Conservation (phyloP, 30 jellyfish, hydroid and myxozoan species). For the Pelagia noctiluca region DNA sequence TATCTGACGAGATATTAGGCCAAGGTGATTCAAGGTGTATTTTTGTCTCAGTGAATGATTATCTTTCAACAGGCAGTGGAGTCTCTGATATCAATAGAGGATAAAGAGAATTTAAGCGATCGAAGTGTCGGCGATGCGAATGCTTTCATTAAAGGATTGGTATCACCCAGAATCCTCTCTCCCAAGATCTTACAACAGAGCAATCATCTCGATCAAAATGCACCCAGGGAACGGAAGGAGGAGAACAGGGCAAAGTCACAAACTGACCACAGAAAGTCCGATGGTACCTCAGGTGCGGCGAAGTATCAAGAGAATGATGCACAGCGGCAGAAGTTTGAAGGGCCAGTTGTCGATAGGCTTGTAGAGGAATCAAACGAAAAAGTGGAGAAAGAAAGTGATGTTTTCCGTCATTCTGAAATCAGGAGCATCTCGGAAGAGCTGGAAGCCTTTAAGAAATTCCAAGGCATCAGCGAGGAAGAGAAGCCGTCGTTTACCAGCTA, state of each 20-base stretch:
- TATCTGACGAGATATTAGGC: no score
- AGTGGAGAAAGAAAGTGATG: conserved; percentile 14
- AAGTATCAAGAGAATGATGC: no score
- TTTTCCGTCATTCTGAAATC: background rate
- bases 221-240: background rate
- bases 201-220: conserved; percentile 28
- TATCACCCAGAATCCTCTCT: conserved; percentile 70
- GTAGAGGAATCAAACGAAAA: no score
- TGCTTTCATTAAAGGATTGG: conserved; percentile 50
- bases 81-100: conserved; percentile 72
- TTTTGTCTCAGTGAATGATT: no score
- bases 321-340: no score
- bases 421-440: conserved; percentile 62
- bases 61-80: conserved; percentile 82
- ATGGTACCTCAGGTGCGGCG: conserved; percentile 14
- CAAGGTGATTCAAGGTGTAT: no score
- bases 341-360: no score
- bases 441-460: conserved; percentile 23
- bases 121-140: conserved; percentile 53
- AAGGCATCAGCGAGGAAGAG: background rate
- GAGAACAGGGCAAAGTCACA: conserved; percentile 8
- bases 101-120: conserved; percentile 70
- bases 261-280: conserved; percentile 19
- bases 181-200: conserved; percentile 62
- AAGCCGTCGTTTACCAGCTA: background rate